Conservation (phyloP, 2,797 vertebrate species). For the Diglossa cyanea region DNA sequence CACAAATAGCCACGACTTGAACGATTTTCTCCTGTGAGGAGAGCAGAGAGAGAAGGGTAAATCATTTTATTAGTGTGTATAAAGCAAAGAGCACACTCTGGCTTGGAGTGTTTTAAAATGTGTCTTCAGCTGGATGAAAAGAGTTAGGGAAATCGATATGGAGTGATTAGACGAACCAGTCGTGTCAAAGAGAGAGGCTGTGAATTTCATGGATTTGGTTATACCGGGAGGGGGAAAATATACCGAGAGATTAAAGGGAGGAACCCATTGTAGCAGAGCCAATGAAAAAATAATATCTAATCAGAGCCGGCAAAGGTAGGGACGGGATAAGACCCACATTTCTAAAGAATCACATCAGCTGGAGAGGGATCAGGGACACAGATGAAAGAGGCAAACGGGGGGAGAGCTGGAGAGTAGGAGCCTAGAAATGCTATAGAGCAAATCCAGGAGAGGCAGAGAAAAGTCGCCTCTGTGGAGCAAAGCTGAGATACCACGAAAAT, state of each 20-base stretch:
- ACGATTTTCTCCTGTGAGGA: slow-evolving; percentile 87
- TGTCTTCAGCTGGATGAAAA: slow-evolving; percentile 88
- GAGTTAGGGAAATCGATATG: slow-evolving; percentile 90
- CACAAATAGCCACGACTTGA: slow-evolving; percentile 89
- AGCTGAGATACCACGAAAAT: slow-evolving; percentile 20
- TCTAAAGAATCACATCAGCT: slow-evolving; percentile 44
- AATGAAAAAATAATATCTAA: slow-evolving; percentile 69
- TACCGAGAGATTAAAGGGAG: slow-evolving; percentile 61
- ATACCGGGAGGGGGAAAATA: slow-evolving; percentile 46
- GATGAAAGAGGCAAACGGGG: slow-evolving; percentile 27
- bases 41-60: slow-evolving; percentile 84
- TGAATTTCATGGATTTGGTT: slow-evolving; percentile 74
- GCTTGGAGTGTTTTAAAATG: slow-evolving; percentile 84
- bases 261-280: slow-evolving; percentile 67
- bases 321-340: slow-evolving; percentile 49
- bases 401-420: neutral
- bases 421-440: slow-evolving; percentile 13
- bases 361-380: slow-evolving; percentile 24
- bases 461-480: slow-evolving; percentile 38
- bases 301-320: slow-evolving; percentile 47
- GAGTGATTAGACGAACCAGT: slow-evolving; percentile 84
- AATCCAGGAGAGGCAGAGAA: slow-evolving; percentile 7
- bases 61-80: slow-evolving; percentile 95
- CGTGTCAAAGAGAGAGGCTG: slow-evolving; percentile 70
- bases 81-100: slow-evolving; percentile 87